Base-by-base conservation (phyloP, 2,888 invertebrate species). In the Perizoma affinitatum region DNA sequence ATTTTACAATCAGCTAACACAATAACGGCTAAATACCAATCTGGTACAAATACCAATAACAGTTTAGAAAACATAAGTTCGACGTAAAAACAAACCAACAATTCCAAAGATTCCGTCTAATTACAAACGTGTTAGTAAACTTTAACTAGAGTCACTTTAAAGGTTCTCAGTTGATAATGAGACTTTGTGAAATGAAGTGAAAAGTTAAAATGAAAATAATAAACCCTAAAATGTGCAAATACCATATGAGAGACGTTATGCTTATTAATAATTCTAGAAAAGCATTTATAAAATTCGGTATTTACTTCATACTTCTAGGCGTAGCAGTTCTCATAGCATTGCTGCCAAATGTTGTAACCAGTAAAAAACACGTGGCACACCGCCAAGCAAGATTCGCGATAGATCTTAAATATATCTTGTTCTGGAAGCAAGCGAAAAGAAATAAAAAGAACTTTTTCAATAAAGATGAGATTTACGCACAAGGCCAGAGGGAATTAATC, bases 371-470 rank as follows among this genome's bases (percentile, higher is more conserved):
- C 1, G 68, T 62, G 1, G 47, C 59, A 6, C 59, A 62, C 0
- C 68, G 63, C 2, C 69, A 66, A 5, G 4, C 53, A 2, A 81
- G 82, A 66, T 85, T 75, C 48, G 63, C 75, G 7, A 82, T 84
- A n/a, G 90, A 90, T 65, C 65, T 91, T 38, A 91, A 88, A 61
- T 87, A 91, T 52, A 83, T 92, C 42, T 68, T 90, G 0, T 80
- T 90, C 58, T 92, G 89, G 88, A 84, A 75, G 0, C 71, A 73
- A 9, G 58, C 62, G 0, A 73, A 65, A 33, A 64, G 54, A 5
- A 73, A 55, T 49, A 67, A 67, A 36, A 71, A 66, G 50, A 58
- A 40, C 50, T 72, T 62, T 49, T 67, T 50, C 4, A 66, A 71
- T 1, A 70, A 66, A 54, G 62, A 69, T 0, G 50, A 62, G 5